Evolutionary conservation across 2,888 invertebrate genomes (phyloP).

Genomic region (Seira sanloemensis): DNA sequence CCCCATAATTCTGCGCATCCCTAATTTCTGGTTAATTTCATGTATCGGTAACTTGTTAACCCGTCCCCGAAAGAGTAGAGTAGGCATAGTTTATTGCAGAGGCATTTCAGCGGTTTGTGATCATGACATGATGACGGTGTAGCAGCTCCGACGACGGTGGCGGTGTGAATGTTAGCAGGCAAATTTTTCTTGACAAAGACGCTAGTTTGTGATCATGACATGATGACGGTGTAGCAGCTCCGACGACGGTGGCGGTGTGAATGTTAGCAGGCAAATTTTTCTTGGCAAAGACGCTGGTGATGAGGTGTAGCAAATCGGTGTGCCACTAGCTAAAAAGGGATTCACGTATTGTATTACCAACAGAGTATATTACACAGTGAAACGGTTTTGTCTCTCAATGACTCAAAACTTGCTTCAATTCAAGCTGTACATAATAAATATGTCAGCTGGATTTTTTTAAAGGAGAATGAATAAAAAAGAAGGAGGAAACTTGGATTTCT

Average conservation of each 20-base stretch:
- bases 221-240: too few relatives aligned
- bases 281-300: too few relatives aligned
- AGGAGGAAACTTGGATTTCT: neutral
- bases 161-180: slow-evolving; percentile 41
- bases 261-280: slow-evolving; percentile 44
- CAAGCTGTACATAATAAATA: slow-evolving; percentile 35
- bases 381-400: neutral
- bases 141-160: too few relatives aligned
- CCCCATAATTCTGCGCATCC: too few relatives aligned
- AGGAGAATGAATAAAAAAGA: slow-evolving; percentile 18
- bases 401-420: too few relatives aligned
- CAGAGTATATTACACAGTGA: neutral
- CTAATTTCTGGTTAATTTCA: slow-evolving; percentile 3
- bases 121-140: too few relatives aligned
- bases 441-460: slow-evolving; percentile 37
- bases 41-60: slow-evolving; percentile 37
- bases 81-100: slow-evolving; percentile 32
- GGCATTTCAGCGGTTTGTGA: too few relatives aligned
- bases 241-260: too few relatives aligned
- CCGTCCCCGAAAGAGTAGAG: slow-evolving; percentile 42
- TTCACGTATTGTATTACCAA: neutral
- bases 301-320: neutral
- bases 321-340: neutral
- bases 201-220: too few relatives aligned
- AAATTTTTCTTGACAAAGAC: too few relatives aligned